These are phyloP conservation scores for Perizoma affinitatum DNA, from an alignment of 2,888 invertebrate genomes.

Conservation along the genomic window DNA sequence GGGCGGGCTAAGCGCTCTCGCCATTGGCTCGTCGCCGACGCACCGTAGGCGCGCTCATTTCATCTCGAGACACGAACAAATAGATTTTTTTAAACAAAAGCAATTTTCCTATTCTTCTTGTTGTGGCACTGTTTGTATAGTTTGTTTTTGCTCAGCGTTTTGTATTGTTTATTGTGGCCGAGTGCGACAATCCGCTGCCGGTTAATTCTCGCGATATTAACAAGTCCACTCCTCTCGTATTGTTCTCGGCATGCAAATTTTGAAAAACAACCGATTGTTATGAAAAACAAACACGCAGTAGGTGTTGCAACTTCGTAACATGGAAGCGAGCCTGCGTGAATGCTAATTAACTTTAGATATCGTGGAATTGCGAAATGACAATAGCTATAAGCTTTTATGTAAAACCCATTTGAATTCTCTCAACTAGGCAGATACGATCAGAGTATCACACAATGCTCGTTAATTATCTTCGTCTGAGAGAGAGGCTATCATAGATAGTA, in stretches of 20 bases:
- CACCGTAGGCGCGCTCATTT: constrained; percentile 76
- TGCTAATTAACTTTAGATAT: constrained; percentile 71
- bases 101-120: constrained; percentile 84
- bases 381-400: constrained; percentile 45
- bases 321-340: constrained; percentile 47
- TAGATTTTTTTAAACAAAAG: constrained; percentile 84
- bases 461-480: constrained; percentile 31
- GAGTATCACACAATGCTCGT: constrained; percentile 35
- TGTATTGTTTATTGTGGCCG: constrained; percentile 80
- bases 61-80: constrained; percentile 80
- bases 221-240: constrained; percentile 67
- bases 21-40: constrained; percentile 71
- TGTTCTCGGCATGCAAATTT: constrained; percentile 75
- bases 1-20: constrained; percentile 70
- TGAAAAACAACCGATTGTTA: constrained; percentile 76
- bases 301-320: constrained; percentile 50
- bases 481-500: constrained; percentile 20
- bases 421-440: constrained; percentile 31
- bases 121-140: constrained; percentile 77
- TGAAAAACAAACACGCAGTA: constrained; percentile 64
- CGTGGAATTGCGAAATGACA: constrained; percentile 52
- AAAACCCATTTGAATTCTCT: constrained; percentile 36
- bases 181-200: constrained; percentile 79
- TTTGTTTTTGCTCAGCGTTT: constrained; percentile 80
- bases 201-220: constrained; percentile 80